Conservation (phyloP, 2,888 invertebrate species). For the Isoperla grammatica region DNA sequence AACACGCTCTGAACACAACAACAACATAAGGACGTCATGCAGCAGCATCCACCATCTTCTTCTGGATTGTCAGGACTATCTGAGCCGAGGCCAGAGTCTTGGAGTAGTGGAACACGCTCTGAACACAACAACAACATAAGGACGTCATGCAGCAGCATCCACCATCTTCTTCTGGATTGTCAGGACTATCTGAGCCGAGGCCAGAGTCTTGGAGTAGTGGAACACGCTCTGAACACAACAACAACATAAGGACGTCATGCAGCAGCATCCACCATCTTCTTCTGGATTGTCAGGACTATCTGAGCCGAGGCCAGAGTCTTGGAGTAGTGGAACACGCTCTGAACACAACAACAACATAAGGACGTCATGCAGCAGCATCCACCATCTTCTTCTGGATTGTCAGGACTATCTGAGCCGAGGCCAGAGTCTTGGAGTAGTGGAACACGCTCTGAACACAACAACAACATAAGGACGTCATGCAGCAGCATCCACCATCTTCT, state of each 20-base stretch:
- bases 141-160: background rate
- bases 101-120: conserved; percentile 15
- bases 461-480: no score
- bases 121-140: no score
- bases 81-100: conserved; percentile 38
- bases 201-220: conserved; percentile 19
- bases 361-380: no score
- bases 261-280: conserved; percentile 37
- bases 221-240: background rate
- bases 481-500: conserved; percentile 37
- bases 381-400: conserved; percentile 39
- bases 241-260: no score
- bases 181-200: conserved; percentile 41
- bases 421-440: conserved; percentile 18
- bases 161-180: conserved; percentile 39
- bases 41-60: conserved; percentile 36
- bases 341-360: no score
- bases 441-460: no score
- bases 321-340: conserved; percentile 20
- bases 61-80: conserved; percentile 39
- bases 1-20: background rate
- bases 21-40: no score
- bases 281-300: conserved; percentile 39
- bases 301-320: conserved; percentile 38
- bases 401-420: conserved; percentile 41